These are phyloP conservation scores for Portunus trituberculatus DNA, from an alignment of 1,140 invertebrate genomes.

Conservation along the genomic window DNA sequence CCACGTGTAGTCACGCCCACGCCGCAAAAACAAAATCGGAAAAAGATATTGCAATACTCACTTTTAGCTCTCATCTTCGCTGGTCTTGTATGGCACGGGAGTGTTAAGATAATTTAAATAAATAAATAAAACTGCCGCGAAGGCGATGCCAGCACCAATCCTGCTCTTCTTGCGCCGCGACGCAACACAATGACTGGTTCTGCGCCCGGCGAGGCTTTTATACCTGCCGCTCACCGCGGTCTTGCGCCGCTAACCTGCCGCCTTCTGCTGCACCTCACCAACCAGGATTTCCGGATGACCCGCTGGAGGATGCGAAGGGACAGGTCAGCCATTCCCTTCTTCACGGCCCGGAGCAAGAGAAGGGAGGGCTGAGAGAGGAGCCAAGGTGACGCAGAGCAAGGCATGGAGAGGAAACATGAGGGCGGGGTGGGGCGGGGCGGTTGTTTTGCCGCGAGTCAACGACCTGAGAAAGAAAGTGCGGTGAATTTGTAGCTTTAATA, in stretches of 20 bases:
- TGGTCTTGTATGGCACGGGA: neutral
- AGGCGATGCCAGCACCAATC: neutral
- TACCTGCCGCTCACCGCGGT: neutral
- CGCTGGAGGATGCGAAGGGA: neutral
- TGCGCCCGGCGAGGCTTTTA: neutral
- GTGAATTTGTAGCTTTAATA: neutral
- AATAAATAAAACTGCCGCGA: slow-evolving; percentile 40
- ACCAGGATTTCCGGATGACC: neutral
- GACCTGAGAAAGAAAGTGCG: slow-evolving; percentile 9
- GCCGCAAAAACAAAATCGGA: neutral
- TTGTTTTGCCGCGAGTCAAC: neutral
- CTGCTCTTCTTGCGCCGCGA: neutral
- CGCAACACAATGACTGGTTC: neutral
- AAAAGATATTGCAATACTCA: slow-evolving; percentile 22
- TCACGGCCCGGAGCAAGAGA: neutral
- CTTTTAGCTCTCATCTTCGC: slow-evolving; percentile 45
- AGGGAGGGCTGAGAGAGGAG: neutral
- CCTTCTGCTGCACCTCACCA: neutral
- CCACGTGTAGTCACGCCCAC: neutral
- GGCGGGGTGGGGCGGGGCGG: slow-evolving; percentile 25
- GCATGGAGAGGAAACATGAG: slow-evolving; percentile 8
- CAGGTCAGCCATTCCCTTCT: neutral
- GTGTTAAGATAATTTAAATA: slow-evolving; percentile 39
- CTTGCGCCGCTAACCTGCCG: neutral
- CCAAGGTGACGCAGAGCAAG: slow-evolving; percentile 20